Evolutionary conservation across 2,888 invertebrate genomes (phyloP), one percentile per base, ranked within the genome.

Genomic region (Ctenicera cuprea): DNA sequence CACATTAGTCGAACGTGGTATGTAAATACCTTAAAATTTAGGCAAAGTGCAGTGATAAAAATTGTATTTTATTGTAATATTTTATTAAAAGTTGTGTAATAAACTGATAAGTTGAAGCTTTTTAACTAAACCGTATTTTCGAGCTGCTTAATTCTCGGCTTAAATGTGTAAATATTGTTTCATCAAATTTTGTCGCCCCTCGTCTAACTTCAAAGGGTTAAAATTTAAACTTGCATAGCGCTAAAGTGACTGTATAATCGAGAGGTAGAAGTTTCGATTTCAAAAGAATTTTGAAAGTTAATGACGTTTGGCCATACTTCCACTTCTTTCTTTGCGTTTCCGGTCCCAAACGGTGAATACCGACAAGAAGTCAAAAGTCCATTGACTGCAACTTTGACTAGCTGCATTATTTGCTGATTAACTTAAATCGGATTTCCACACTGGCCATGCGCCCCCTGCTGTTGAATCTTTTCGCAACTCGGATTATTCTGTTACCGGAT

Each of bases 131-230:
- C 41, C 37, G 8, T 22, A 14, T 26, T 62, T 62, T 30, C 45
- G 26, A 62, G 41, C 9, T 14, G 62, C 20, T 62, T 62, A 59
- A 33, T 33, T 33, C 33, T 33, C 33, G 33, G 33, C 33, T 33
- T 33, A 14, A 72, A 43, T 72, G 72, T 72, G 72, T 43, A 72
- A 72, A 72, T 72, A 72, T 72, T 72, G 67, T 66, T 57, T 41
- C 45, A 50, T 50, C 54, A 72, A 67, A 67, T 62, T 59, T 52
- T 64, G 52, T 50, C 38, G 61, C 52, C 63, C 63, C 52, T 72
- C 59, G 30, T 48, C 52, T 65, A 65, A 69, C 69, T 69, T 73
- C 69, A 71, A 74, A 74, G 70, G 71, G 71, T 65, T 62, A 67
- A 65, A 45, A 64, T 66, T 65, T 52, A 37, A 12, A 43, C 43